Conservation (phyloP, 2,113 vertebrate species). For the Heterocephalus glaber region DNA sequence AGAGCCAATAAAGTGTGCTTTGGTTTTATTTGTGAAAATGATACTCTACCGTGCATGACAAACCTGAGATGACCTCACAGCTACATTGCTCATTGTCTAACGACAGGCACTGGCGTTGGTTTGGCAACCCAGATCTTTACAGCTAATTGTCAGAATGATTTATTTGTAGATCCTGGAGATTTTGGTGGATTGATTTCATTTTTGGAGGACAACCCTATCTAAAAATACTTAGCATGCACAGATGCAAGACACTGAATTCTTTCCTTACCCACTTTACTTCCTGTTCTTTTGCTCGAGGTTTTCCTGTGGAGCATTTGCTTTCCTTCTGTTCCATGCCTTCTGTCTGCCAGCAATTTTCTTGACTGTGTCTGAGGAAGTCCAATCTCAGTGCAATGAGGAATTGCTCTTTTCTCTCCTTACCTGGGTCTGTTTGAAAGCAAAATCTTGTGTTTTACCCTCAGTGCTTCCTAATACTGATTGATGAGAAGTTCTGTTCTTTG, state of each 20-base stretch:
- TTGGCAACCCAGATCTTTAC: not conserved
- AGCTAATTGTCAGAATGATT: conserved; percentile 9
- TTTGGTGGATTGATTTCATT: not conserved
- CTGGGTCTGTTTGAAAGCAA: not conserved
- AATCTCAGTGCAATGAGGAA: not conserved
- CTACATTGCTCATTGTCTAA: conserved; percentile 6
- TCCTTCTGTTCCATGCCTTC: not conserved
- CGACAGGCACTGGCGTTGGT: not conserved
- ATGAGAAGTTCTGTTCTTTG: not conserved
- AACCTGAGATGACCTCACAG: not conserved
- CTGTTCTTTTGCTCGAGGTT: not conserved
- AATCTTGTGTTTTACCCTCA: not conserved
- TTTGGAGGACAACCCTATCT: not conserved
- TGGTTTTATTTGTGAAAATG: conserved; percentile 28
- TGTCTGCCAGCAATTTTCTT: not conserved
- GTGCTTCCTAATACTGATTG: not conserved
- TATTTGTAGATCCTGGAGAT: not conserved
- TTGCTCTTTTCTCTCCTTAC: not conserved
- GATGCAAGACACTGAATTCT: not conserved
- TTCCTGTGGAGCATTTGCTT: not conserved
- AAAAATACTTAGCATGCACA: not conserved
- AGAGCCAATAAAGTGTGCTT: conserved; percentile 20
- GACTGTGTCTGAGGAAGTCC: not conserved
- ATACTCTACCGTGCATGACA: not conserved
- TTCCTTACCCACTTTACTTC: not conserved